Percentiles rank a stretch among this genome's conserved stretches.
Evolutionary conservation across 2,797 vertebrate genomes (phyloP).

Genomic region (Peromyscus aztecus): DNA sequence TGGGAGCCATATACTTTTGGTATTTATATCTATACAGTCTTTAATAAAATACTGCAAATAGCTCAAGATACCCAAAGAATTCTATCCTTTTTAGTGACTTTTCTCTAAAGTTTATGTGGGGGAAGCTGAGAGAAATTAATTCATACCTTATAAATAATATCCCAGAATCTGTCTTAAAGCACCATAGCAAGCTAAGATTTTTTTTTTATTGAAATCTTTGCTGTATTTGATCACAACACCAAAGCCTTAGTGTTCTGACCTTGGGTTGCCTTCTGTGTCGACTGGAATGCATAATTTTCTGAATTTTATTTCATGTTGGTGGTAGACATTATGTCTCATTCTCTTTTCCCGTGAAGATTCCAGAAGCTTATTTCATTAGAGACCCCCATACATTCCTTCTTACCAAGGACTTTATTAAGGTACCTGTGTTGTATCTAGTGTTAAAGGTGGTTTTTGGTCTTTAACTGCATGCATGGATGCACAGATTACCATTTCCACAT

Average conservation of each 20-base stretch:
- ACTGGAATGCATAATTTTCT: slow-evolving; percentile 60
- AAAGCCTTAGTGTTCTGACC: slow-evolving; percentile 17
- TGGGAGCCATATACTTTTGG: slow-evolving; percentile 7
- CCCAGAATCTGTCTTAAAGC: slow-evolving; percentile 13
- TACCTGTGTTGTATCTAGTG: slow-evolving; percentile 82
- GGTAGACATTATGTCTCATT: slow-evolving; percentile 76
- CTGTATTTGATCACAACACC: background rate
- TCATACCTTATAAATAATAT: slow-evolving; percentile 35
- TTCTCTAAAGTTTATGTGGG: slow-evolving; percentile 20
- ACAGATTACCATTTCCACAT: slow-evolving; percentile 94
- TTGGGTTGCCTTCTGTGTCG: background rate
- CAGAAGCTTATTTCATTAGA: slow-evolving; percentile 91
- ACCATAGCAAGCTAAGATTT: background rate
- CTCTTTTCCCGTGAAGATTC: slow-evolving; percentile 86
- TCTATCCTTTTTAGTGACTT: background rate
- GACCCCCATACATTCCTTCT: slow-evolving; percentile 89
- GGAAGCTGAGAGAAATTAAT: background rate
- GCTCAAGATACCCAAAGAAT: background rate
- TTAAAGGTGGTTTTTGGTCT: slow-evolving; percentile 85
- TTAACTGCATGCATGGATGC: slow-evolving; percentile 92
- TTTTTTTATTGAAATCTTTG: background rate
- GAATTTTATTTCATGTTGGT: slow-evolving; percentile 38
- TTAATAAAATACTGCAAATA: background rate
- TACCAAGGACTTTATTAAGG: slow-evolving; percentile 90
- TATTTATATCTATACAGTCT: background rate